phyloP scores from a whole-genome alignment of 2,888 invertebrate species.

The Epistrophe eligans region DNA sequence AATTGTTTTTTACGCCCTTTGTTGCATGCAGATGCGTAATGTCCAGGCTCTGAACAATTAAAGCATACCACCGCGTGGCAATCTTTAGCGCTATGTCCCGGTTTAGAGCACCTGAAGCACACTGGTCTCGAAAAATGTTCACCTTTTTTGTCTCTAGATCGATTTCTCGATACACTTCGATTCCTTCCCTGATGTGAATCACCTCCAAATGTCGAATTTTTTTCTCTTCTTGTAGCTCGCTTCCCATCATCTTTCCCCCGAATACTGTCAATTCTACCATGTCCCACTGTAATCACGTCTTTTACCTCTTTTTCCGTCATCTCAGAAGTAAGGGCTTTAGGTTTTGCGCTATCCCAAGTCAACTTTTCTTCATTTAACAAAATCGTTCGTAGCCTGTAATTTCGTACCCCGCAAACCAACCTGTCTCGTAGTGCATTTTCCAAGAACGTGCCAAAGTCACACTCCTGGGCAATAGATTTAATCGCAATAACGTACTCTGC shows the following conservation, averaged over 20 bases:
- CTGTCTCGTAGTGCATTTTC: neutral
- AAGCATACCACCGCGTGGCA: slow-evolving; percentile 24
- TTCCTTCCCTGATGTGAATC: slow-evolving; percentile 5
- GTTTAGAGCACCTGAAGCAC: slow-evolving; percentile 33
- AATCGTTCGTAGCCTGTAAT: slow-evolving; percentile 9
- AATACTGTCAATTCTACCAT: slow-evolving; percentile 14
- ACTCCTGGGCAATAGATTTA: neutral
- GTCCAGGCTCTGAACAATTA: no score
- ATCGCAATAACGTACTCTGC: no score
- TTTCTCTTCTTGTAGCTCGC: neutral
- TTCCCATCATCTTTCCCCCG: slow-evolving; percentile 14
- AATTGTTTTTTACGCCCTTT: no score
- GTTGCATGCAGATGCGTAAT: no score
- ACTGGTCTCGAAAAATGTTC: neutral
- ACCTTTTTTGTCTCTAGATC: slow-evolving; percentile 1
- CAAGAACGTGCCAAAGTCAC: slow-evolving; percentile 27
- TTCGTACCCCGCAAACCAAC: slow-evolving; percentile 17
- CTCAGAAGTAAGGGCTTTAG: no score
- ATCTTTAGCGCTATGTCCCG: slow-evolving; percentile 15
- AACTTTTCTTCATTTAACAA: slow-evolving; percentile 23
- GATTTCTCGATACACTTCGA: slow-evolving; percentile 16
- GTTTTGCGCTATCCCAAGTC: no score
- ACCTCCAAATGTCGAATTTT: neutral
- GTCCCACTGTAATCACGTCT: slow-evolving; percentile 12
- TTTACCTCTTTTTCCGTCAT: slow-evolving; percentile 16